phyloP scores from a whole-genome alignment of 2,888 invertebrate species.

The Epinotia nisella region DNA sequence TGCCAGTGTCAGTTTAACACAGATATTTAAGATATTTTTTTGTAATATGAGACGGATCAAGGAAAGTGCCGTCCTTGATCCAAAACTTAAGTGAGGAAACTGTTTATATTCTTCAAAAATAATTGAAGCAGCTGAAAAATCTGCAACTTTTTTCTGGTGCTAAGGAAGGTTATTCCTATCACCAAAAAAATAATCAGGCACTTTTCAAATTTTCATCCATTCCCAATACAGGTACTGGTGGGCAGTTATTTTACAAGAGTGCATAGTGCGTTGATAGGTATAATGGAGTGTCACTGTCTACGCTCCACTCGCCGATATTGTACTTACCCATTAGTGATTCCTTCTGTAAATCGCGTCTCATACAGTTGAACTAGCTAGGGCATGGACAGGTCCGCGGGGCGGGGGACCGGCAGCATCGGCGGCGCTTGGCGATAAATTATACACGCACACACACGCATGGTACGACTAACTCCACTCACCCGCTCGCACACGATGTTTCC shows the following conservation, averaged over 20 bases:
- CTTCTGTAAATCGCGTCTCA: slow-evolving; percentile 59
- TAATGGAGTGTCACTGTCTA: not conserved
- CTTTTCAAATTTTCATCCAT: too few relatives aligned
- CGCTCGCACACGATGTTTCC: slow-evolving; percentile 51
- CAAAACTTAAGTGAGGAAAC: too few relatives aligned
- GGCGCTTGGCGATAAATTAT: slow-evolving; percentile 69
- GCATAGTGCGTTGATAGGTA: not conserved
- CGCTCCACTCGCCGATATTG: not conserved
- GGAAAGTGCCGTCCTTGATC: too few relatives aligned
- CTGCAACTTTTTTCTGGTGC: too few relatives aligned
- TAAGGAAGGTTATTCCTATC: too few relatives aligned
- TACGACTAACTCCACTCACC: slow-evolving; percentile 52
- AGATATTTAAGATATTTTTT: too few relatives aligned
- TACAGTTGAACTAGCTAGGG: slow-evolving; percentile 15
- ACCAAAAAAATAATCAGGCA: too few relatives aligned
- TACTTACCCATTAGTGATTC: slow-evolving; percentile 67
- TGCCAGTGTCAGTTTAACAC: too few relatives aligned
- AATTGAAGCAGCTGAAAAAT: too few relatives aligned
- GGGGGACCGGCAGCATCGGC: slow-evolving; percentile 30
- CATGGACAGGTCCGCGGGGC: slow-evolving; percentile 13
- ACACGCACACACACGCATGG: slow-evolving; percentile 59
- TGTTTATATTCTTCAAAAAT: too few relatives aligned
- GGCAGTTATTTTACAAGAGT: not conserved
- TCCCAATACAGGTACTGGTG: not conserved
- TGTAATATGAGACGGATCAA: too few relatives aligned